Evolutionary conservation across 1,140 invertebrate species (phyloP).

Genomic region (Leptinotarsa texana): DNA sequence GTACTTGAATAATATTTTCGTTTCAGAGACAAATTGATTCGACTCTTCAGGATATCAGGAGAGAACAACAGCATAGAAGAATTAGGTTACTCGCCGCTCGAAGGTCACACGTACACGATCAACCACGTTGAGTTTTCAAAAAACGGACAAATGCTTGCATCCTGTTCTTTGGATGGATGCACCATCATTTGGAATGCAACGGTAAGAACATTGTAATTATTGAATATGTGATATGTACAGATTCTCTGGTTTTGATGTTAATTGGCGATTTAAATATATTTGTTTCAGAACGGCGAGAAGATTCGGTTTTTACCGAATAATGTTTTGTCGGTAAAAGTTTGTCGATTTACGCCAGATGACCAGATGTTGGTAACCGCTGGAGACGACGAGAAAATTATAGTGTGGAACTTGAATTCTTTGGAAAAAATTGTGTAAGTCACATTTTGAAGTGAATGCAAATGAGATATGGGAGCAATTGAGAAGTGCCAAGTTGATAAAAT

Average conservation of each 20-base stretch:
- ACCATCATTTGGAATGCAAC: conserved; percentile 69
- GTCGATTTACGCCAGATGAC: conserved; percentile 69
- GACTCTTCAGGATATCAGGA: conserved; percentile 56
- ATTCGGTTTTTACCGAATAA: conserved; percentile 48
- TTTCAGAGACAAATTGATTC: conserved; percentile 63
- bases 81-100: conserved; percentile 58
- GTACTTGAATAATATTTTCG: neutral
- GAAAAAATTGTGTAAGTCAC: conserved; percentile 57
- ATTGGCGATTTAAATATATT: neutral
- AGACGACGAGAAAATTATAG: conserved; percentile 71
- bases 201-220: conserved; percentile 50
- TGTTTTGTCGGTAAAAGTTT: conserved; percentile 56
- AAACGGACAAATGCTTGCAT: conserved; percentile 66
- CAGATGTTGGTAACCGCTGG: conserved; percentile 68
- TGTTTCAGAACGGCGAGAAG: conserved; percentile 51
- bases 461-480: no score
- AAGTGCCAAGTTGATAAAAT: no score
- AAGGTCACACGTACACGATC: conserved; percentile 66
- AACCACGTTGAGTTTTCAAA: conserved; percentile 70
- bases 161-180: conserved; percentile 75
- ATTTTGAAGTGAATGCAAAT: no score
- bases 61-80: conserved; percentile 57
- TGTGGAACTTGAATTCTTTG: conserved; percentile 67
- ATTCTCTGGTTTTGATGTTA: neutral
- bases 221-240: neutral